Conservation (phyloP, 2,113 vertebrate species). For the Girardinichthys multiradiatus region DNA sequence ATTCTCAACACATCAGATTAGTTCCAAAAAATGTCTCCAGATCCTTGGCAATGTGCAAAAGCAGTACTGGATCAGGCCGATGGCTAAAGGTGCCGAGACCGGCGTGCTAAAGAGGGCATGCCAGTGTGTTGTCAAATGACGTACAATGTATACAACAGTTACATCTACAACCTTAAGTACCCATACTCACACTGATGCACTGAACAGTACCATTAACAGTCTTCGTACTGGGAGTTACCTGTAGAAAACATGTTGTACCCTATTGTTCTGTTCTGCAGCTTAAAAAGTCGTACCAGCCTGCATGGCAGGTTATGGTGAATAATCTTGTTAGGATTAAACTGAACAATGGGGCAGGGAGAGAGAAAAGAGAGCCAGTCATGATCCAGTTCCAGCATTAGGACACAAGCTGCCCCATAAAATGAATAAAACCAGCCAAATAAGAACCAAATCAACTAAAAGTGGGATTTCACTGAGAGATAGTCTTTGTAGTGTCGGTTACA, state of each 20-base stretch:
- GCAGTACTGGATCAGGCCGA: slow-evolving; percentile 76
- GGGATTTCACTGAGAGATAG: slow-evolving; percentile 37
- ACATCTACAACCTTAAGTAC: slow-evolving; percentile 46
- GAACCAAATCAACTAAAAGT: slow-evolving; percentile 55
- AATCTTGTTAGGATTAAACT: slow-evolving; percentile 37
- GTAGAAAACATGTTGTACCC: slow-evolving; percentile 49
- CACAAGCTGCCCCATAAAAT: slow-evolving; percentile 46
- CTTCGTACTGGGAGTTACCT: slow-evolving; percentile 51
- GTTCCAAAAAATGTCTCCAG: slow-evolving; percentile 81
- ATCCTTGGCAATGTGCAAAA: slow-evolving; percentile 83
- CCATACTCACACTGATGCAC: slow-evolving; percentile 48
- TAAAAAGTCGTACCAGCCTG: slow-evolving; percentile 53
- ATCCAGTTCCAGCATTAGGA: slow-evolving; percentile 68
- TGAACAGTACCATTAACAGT: slow-evolving; percentile 66
- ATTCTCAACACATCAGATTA: slow-evolving; percentile 80
- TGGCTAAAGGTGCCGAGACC: slow-evolving; percentile 54
- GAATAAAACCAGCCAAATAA: slow-evolving; percentile 57
- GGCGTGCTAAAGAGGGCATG: slow-evolving; percentile 55
- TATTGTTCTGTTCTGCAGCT: slow-evolving; percentile 50
- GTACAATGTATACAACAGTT: slow-evolving; percentile 57
- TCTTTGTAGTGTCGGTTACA: slow-evolving; percentile 69
- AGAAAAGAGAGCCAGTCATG: slow-evolving; percentile 35
- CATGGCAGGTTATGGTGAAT: slow-evolving; percentile 65
- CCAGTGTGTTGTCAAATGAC: slow-evolving; percentile 49
- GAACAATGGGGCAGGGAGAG: slow-evolving; percentile 41